A percentile compares a stretch with the other conserved stretches of the same genome.
phyloP scores from a whole-genome alignment of 2,888 invertebrate species.

The Macrophya annulata region DNA sequence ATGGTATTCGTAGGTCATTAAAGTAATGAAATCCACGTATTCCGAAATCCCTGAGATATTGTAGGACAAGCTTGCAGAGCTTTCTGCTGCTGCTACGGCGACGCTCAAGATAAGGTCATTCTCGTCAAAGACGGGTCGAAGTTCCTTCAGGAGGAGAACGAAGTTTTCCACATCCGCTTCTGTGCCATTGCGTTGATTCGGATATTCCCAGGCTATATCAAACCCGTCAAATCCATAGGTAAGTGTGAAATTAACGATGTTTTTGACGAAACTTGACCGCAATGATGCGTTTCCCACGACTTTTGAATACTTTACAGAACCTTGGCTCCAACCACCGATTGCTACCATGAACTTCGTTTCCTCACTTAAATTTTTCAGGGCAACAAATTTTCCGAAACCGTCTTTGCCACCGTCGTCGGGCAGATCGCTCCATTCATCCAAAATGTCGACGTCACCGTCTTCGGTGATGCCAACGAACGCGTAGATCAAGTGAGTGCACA shows the following conservation, averaged over 20 bases:
- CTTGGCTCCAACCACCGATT: constrained; percentile 87
- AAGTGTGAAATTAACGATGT: constrained; percentile 81
- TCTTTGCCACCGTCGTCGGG: constrained; percentile 80
- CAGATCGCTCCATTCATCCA: constrained; percentile 85
- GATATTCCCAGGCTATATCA: constrained; percentile 79
- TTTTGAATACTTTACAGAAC: constrained; percentile 82
- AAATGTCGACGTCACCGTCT: constrained; percentile 81
- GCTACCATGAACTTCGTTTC: constrained; percentile 83
- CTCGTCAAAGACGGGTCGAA: constrained; percentile 81
- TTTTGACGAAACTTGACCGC: constrained; percentile 82
- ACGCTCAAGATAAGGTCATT: constrained; percentile 82
- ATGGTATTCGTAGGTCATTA: constrained; percentile 88
- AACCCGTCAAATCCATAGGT: constrained; percentile 86
- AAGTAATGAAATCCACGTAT: constrained; percentile 85
- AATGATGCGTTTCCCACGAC: constrained; percentile 79
- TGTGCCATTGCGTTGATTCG: background rate
- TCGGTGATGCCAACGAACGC: background rate
- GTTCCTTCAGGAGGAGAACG: constrained; percentile 81
- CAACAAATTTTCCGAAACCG: constrained; percentile 82
- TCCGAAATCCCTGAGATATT: constrained; percentile 82
- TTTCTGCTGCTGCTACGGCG: constrained; percentile 83
- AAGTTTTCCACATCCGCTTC: constrained; percentile 30
- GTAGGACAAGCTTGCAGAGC: constrained; percentile 82
- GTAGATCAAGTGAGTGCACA: constrained; percentile 11
- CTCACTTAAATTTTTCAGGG: constrained; percentile 81